phyloP scores from a whole-genome alignment of 2,113 vertebrate species.

The Clupea harengus region DNA sequence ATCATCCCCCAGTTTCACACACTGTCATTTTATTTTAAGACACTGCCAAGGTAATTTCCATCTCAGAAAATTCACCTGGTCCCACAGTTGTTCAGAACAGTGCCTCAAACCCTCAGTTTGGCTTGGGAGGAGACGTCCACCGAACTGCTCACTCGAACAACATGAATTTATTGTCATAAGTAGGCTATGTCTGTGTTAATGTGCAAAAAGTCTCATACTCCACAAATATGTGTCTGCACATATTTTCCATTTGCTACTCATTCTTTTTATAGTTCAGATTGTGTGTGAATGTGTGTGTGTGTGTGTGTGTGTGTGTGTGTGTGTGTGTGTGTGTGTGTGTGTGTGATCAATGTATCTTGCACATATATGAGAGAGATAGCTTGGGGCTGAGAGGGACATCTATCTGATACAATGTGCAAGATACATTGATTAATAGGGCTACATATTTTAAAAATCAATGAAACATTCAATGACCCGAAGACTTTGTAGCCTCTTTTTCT shows the following conservation, averaged over 20 bases:
- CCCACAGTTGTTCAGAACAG: background rate
- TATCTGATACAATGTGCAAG: background rate
- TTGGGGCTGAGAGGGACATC: background rate
- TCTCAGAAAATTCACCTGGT: background rate
- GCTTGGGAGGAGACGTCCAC: background rate
- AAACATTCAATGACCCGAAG: background rate
- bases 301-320: constrained; percentile 12
- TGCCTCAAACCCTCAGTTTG: background rate
- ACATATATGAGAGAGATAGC: background rate
- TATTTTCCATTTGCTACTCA: background rate
- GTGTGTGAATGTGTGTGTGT: constrained; percentile 8
- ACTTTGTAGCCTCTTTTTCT: too few relatives aligned
- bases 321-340: background rate
- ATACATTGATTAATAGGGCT: background rate
- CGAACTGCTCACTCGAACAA: background rate
- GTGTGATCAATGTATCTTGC: too few relatives aligned
- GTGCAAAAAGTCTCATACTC: background rate
- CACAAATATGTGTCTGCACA: background rate
- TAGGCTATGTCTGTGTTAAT: background rate
- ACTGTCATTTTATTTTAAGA: too few relatives aligned
- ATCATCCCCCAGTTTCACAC: background rate
- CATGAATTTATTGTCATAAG: background rate
- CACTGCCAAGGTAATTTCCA: background rate
- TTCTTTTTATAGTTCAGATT: background rate
- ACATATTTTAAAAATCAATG: background rate